Conservation (phyloP, 2,113 vertebrate species). For the Sterna hirundo region DNA sequence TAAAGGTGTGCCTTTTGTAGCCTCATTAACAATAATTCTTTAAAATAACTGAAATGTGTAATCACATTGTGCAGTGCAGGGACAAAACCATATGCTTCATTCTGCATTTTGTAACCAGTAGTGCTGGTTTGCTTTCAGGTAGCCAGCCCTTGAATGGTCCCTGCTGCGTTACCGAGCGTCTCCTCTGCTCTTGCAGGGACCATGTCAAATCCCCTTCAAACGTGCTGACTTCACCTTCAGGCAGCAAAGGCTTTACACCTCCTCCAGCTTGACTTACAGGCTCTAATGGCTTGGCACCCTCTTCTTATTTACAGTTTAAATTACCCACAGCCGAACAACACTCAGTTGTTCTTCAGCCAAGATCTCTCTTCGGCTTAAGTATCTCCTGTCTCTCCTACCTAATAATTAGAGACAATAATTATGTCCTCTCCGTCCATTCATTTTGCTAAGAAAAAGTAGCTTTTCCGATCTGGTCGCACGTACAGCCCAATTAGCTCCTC, state of each 20-base stretch:
- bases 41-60: neutral
- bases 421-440: neutral
- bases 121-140: neutral
- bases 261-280: neutral
- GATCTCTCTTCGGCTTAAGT: neutral
- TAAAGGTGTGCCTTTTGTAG: neutral
- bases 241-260: neutral
- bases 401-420: neutral
- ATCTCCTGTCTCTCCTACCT: neutral
- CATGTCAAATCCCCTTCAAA: neutral
- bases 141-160: neutral
- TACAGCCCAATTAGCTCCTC: neutral
- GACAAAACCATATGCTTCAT: neutral
- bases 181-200: neutral
- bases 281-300: neutral
- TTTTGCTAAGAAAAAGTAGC: neutral
- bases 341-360: neutral
- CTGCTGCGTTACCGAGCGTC: neutral
- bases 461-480: neutral
- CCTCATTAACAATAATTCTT: neutral
- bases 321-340: neutral
- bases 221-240: neutral
- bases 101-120: neutral
- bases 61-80: neutral
- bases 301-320: neutral